A percentile compares a stretch with the other conserved stretches of the same genome.
Evolutionary conservation across 2,113 vertebrate species (phyloP).

Genomic region (Tichodroma muraria): DNA sequence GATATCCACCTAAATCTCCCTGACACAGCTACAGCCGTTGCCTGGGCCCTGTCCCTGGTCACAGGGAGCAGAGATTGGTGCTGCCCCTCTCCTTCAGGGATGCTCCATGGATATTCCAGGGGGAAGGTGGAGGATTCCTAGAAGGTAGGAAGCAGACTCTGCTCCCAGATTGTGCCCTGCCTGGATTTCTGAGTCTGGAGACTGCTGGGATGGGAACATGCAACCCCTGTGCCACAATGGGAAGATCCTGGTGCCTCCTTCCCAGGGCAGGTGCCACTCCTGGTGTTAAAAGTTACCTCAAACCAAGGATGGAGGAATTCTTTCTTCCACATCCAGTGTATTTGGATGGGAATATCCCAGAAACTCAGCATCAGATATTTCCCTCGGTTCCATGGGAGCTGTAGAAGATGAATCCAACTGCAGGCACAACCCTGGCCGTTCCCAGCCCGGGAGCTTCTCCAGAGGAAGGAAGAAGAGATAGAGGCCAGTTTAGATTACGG

Average conservation of each 20-base stretch:
- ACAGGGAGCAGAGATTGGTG: neutral
- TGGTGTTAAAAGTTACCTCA: neutral
- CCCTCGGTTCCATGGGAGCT: neutral
- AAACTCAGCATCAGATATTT: neutral
- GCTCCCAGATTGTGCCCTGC: neutral
- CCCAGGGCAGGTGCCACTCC: accelerated
- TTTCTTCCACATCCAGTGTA: neutral
- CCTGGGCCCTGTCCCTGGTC: neutral
- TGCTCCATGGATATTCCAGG: neutral
- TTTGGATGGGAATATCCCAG: neutral
- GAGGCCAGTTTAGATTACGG: neutral
- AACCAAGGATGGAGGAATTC: neutral
- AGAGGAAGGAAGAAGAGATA: conserved; percentile 7
- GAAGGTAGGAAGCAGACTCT: neutral
- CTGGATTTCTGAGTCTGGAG: neutral
- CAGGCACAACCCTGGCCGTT: neutral
- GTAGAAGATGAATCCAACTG: neutral
- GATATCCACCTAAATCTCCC: neutral
- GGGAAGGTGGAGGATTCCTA: neutral
- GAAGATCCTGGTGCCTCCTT: neutral
- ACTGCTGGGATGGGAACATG: accelerated
- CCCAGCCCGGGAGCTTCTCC: neutral
- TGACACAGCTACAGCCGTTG: neutral
- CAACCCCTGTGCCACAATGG: neutral
- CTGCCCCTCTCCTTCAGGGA: neutral